Base-by-base conservation (phyloP, 2,797 vertebrate species). In the Chromis chromis region DNA sequence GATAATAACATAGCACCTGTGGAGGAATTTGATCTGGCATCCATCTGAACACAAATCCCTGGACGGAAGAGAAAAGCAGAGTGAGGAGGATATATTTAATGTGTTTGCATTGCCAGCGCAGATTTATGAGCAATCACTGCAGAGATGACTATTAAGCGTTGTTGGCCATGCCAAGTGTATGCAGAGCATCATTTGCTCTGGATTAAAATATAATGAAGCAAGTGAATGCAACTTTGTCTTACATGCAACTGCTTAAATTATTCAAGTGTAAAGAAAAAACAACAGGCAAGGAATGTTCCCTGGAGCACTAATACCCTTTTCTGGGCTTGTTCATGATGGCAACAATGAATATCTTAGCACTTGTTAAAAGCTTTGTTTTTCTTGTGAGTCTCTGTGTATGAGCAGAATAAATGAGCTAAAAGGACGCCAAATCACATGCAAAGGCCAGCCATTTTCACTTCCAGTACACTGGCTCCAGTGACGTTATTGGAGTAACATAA, bases 161-260 rank as follows among this genome's bases (percentile, higher is more conserved):
- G 72, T 42, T 21, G 72, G 14, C 65, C 65, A 78, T 77, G 88
- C 84, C 84, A 78, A 89, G 86, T 79, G 56, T 84, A 86, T 59
- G 67, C 80, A 65, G 69, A 88, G 89, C 83, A 88, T 89, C 79
- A 76, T 89, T 93, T 91, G 89, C 90, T 89, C 74, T 63, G 60
- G 71, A 95, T 93, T 94, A 92, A 95, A 95, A 92, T 91, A 94
- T 93, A 94, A 94, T 93, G 92, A 95, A 92, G 89, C 85, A 65
- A 91, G 92, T 90, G 88, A 92, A 92, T 86, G 89, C 88, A 93
- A 92, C 90, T 91, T 93, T 93, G 93, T 94, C 84, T 93, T 92
- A 94, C 94, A 95, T 86, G 88, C 79, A 85, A 89, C 88, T 84
- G 70, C 75, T 83, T 94, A 76, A 94, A 95, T 95, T 93, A 95